Percentiles rank a stretch among this genome's conserved stretches.
Evolutionary conservation across 2,113 vertebrate genomes (phyloP).

Genomic region (Erpornis zantholeuca): DNA sequence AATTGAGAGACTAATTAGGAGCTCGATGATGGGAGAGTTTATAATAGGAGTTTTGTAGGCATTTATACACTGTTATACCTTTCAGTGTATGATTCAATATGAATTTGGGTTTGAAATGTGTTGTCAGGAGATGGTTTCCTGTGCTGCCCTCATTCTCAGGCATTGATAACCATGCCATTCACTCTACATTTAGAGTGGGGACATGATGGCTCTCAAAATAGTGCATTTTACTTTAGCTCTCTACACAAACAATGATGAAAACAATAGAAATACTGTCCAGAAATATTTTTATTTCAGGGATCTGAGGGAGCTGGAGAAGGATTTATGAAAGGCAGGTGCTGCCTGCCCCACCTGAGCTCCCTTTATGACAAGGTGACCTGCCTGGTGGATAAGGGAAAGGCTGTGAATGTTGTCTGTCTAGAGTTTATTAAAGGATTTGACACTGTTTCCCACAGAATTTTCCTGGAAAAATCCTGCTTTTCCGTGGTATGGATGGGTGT

Average conservation of each 20-base stretch:
- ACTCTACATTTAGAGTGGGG: not conserved
- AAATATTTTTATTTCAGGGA: not conserved
- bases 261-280: not conserved
- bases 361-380: not conserved
- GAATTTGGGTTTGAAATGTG: not conserved
- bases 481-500: too few relatives aligned
- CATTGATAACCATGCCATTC: not conserved
- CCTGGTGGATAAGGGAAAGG: not conserved
- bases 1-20: not conserved
- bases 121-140: not conserved
- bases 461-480: not conserved
- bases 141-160: not conserved
- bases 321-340: not conserved
- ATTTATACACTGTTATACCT: not conserved
- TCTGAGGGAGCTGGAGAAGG: not conserved
- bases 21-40: not conserved
- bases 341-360: not conserved
- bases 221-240: not conserved
- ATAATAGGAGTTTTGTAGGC: not conserved
- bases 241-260: not conserved
- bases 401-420: not conserved
- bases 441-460: not conserved
- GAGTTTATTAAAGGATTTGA: not conserved
- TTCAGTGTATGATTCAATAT: not conserved
- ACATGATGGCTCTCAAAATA: not conserved